Conservation (phyloP, 2,113 vertebrate species). For the Erinaceus europaeus region DNA sequence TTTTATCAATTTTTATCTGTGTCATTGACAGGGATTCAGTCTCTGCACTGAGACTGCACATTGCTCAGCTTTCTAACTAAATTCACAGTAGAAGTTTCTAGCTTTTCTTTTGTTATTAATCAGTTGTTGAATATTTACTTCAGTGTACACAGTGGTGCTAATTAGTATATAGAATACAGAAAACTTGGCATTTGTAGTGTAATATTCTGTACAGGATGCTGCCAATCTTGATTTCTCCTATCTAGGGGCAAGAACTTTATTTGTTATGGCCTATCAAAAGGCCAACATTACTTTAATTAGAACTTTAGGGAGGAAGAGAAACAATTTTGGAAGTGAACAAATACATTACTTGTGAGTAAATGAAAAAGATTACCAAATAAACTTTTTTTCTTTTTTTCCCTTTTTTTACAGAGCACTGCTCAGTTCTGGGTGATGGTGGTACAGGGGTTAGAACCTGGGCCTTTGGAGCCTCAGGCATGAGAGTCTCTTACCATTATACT, state of each 20-base stretch:
- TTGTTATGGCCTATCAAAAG: not conserved
- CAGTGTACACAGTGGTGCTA: not conserved
- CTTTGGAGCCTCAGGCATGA: too few species aligned
- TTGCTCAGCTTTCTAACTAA: conserved; percentile 16
- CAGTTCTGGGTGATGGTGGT: too few species aligned
- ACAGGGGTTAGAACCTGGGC: too few species aligned
- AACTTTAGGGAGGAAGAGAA: not conserved
- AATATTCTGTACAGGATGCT: not conserved
- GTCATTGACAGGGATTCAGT: not conserved
- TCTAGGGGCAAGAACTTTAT: not conserved
- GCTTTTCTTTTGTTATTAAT: not conserved
- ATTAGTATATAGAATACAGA: not conserved
- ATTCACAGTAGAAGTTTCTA: not conserved
- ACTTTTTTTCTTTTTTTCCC: too few species aligned
- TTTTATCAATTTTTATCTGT: not conserved
- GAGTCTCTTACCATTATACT: too few species aligned
- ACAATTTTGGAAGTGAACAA: not conserved
- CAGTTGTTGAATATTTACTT: not conserved
- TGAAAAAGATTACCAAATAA: too few species aligned
- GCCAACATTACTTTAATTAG: not conserved
- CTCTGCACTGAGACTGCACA: not conserved
- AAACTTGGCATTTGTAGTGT: not conserved
- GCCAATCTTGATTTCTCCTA: not conserved
- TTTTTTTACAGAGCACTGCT: too few species aligned
- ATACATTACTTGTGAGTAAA: not conserved